A percentile compares a stretch with the other conserved stretches of the same genome.
Conservation (phyloP, 2,797 vertebrate species). For the Dendrocincla fuliginosa region DNA sequence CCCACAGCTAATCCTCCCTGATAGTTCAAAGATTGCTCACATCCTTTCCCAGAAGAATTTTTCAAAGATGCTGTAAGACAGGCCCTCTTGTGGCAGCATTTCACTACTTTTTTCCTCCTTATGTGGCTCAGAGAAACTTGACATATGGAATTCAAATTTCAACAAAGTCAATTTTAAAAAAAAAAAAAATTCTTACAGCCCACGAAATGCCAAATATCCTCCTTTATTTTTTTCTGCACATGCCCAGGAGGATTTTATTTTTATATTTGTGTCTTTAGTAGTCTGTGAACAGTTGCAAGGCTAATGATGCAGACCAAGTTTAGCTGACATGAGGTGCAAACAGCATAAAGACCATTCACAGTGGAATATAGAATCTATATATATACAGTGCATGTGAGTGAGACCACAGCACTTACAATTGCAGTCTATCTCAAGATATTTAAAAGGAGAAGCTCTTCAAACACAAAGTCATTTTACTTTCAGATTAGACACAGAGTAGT, state of each 20-base stretch:
- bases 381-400: not conserved
- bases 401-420: not conserved
- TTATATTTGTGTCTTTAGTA: not conserved
- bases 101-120: not conserved
- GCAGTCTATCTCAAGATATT: not conserved
- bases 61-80: not conserved
- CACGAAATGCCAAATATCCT: not conserved
- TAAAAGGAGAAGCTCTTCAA: not conserved
- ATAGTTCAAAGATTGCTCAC: constrained; percentile 7
- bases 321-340: not conserved
- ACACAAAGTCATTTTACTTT: not conserved
- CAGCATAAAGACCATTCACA: not conserved
- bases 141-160: not conserved
- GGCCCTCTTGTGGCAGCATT: constrained; percentile 56
- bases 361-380: not conserved
- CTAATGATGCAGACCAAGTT: not conserved
- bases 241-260: not conserved
- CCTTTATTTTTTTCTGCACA: not conserved
- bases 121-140: not conserved
- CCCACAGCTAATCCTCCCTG: not conserved
- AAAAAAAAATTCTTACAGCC: not conserved
- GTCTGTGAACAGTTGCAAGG: not conserved
- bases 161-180: not conserved
- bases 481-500: not conserved
- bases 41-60: not conserved